Conservation (phyloP, 2,888 invertebrate species). For the Yponomeuta plumbellus region DNA sequence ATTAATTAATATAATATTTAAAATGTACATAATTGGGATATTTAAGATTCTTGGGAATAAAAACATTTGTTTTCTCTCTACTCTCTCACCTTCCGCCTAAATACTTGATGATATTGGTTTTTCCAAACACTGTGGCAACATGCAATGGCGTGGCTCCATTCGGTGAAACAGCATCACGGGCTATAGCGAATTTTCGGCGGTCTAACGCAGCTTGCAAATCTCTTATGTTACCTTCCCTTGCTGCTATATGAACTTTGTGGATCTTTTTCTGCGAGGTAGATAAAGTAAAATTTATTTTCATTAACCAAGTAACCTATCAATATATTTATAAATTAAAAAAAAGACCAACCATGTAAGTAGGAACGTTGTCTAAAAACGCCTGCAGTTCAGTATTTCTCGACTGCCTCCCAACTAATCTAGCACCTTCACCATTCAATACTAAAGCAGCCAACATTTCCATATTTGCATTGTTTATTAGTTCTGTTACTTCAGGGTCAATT, state of each 20-base stretch:
- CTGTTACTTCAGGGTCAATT: slow-evolving; percentile 80
- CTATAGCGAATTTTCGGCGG: slow-evolving; percentile 92
- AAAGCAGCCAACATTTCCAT: slow-evolving; percentile 93
- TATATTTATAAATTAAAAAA: neutral
- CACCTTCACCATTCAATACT: slow-evolving; percentile 92
- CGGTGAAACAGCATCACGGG: slow-evolving; percentile 88
- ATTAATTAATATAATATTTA: neutral
- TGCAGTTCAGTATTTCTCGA: slow-evolving; percentile 87
- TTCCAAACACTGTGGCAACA: slow-evolving; percentile 89
- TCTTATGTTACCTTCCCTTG: slow-evolving; percentile 88
- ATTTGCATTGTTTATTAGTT: slow-evolving; percentile 83
- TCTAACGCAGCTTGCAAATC: slow-evolving; percentile 91
- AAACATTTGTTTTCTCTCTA: too few species aligned
- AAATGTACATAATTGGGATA: neutral
- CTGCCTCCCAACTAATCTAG: slow-evolving; percentile 81
- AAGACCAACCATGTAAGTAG: slow-evolving; percentile 86
- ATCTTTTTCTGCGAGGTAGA: slow-evolving; percentile 85
- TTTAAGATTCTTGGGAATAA: neutral
- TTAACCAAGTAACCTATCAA: neutral
- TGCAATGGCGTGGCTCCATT: slow-evolving; percentile 91
- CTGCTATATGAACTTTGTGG: slow-evolving; percentile 89
- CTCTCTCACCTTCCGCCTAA: slow-evolving; percentile 75
- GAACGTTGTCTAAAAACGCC: slow-evolving; percentile 91
- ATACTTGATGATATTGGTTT: slow-evolving; percentile 85
- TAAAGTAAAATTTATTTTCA: neutral